A percentile compares a stretch with the other conserved stretches of the same genome.
These are phyloP conservation scores for Podilymbus podiceps DNA, from an alignment of 2,113 vertebrate species.

Conservation along the genomic window DNA sequence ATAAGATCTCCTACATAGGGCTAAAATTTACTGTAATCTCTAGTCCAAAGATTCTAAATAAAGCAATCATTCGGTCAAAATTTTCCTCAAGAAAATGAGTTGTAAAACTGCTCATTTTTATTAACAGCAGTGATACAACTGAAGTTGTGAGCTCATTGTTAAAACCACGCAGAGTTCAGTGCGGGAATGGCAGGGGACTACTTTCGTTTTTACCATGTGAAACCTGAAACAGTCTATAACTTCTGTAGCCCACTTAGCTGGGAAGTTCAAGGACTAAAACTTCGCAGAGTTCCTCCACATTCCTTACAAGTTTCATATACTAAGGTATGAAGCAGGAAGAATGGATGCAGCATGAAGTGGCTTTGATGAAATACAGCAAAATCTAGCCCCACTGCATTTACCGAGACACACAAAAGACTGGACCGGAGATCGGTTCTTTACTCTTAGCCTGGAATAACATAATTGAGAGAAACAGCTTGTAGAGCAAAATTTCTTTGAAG, in stretches of 20 bases:
- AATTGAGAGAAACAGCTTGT: neutral
- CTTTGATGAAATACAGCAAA: neutral
- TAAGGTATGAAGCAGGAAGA: neutral
- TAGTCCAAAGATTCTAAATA: neutral
- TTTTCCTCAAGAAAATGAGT: neutral
- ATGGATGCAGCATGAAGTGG: neutral
- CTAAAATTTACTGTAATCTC: neutral
- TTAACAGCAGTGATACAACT: neutral
- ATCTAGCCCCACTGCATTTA: neutral
- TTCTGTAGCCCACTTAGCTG: neutral
- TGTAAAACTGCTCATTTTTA: neutral
- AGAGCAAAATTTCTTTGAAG: neutral
- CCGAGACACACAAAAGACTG: neutral
- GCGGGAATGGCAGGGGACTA: neutral
- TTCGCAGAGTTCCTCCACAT: rapidly evolving
- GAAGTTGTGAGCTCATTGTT: neutral
- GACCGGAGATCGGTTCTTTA: neutral
- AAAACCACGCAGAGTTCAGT: neutral
- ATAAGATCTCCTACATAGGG: neutral
- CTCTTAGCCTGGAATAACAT: neutral
- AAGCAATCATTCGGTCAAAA: neutral
- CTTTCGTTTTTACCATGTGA: neutral
- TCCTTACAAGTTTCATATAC: neutral
- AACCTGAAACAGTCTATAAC: neutral
- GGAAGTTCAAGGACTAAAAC: neutral